Percentiles rank a stretch among this genome's conserved stretches.
Evolutionary conservation across 2,113 vertebrate genomes (phyloP).

Genomic region (Marcusenius ussheri): DNA sequence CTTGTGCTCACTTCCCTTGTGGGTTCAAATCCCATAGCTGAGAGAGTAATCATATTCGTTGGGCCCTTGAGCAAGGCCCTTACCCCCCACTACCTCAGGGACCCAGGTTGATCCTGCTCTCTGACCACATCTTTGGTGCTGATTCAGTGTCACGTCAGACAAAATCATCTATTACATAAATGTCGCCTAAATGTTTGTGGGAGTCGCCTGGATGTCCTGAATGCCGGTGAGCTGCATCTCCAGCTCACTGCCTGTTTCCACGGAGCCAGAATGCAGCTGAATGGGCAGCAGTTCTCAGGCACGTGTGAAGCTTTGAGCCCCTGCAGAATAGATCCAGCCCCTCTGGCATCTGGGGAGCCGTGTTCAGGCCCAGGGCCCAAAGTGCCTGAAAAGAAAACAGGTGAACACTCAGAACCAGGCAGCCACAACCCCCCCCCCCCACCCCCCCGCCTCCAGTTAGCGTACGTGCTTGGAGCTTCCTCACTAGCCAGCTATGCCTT

Average conservation of each 20-base stretch:
- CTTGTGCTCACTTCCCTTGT: not conserved
- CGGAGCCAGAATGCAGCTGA: not conserved
- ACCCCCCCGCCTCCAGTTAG: not conserved
- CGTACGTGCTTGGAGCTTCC: not conserved
- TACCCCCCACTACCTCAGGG: not conserved
- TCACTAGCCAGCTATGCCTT: not conserved
- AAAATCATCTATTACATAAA: not conserved
- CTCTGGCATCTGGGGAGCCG: not conserved
- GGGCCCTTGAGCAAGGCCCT: not conserved
- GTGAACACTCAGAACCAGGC: not conserved
- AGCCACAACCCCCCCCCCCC: not conserved
- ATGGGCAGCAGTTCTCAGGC: not conserved
- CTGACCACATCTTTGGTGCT: not conserved
- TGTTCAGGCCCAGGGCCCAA: not conserved
- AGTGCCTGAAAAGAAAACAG: not conserved
- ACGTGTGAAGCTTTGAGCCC: not conserved
- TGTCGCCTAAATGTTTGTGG: conserved; percentile 31
- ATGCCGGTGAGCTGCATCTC: conserved; percentile 17
- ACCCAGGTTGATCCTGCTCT: not conserved
- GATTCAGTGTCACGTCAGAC: not conserved
- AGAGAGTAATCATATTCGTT: not conserved
- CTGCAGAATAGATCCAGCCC: not conserved
- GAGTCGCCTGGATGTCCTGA: conserved; percentile 34
- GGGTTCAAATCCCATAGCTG: not conserved
- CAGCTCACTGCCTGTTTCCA: not conserved